Conservation (phyloP, 2,888 invertebrate genomes). For the Caenorhabditis sp. region DNA sequence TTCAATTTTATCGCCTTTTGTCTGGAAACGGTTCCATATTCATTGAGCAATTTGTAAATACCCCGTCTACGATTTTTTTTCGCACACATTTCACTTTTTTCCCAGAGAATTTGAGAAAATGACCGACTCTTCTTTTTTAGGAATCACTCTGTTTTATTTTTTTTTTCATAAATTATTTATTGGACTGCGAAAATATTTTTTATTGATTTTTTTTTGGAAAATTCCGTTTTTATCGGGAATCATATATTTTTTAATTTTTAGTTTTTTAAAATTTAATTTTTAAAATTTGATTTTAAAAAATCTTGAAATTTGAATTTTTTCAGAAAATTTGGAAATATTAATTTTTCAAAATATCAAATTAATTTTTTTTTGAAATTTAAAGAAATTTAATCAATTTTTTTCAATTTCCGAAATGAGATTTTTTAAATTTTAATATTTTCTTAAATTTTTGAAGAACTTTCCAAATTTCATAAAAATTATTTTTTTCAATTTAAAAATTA, state of each 20-base stretch:
- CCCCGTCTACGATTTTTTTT: not conserved
- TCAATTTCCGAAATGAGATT: too few species aligned
- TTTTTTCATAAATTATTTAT: slow-evolving; percentile 1
- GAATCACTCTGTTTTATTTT: too few species aligned
- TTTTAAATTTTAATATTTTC: too few species aligned
- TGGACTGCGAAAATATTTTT: not conserved
- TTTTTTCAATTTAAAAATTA: not conserved
- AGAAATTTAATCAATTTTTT: too few species aligned
- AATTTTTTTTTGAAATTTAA: too few species aligned
- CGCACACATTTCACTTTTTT: slow-evolving; percentile 3
- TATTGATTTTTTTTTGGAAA: not conserved
- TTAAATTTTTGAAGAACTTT: too few species aligned
- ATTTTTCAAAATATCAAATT: not conserved
- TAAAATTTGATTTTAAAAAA: not conserved
- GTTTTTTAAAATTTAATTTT: not conserved
- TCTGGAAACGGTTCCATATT: slow-evolving; percentile 4
- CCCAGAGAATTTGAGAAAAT: not conserved
- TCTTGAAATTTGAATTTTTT: not conserved
- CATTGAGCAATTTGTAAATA: slow-evolving; percentile 15
- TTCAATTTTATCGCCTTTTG: not conserved
- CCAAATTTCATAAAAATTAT: too few species aligned
- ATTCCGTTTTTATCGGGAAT: not conserved
- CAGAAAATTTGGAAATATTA: not conserved
- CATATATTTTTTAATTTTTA: not conserved
- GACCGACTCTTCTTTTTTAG: too few species aligned